Evolutionary conservation across 2,113 vertebrate genomes (phyloP).

Genomic region (Odontesthes bonariensis): DNA sequence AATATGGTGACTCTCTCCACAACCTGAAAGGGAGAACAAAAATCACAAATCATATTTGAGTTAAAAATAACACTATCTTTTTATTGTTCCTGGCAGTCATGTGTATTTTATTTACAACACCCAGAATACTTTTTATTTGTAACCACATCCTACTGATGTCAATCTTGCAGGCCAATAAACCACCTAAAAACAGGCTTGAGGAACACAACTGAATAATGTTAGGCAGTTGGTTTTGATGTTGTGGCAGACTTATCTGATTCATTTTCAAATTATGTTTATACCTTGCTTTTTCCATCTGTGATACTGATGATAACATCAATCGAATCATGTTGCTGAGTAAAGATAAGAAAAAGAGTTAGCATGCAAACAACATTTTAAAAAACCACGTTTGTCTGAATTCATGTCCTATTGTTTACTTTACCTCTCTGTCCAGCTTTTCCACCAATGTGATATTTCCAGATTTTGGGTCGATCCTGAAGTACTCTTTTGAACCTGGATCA

Average conservation of each 20-base stretch:
- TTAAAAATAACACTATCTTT: neutral
- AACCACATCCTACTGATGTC: neutral
- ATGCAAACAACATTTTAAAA: neutral
- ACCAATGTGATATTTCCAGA: slow-evolving; percentile 91
- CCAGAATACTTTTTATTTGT: no score
- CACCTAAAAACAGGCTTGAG: neutral
- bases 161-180: neutral
- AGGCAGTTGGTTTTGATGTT: neutral
- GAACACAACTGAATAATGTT: neutral
- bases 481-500: slow-evolving; percentile 86
- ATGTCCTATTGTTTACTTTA: slow-evolving; percentile 55
- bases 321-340: slow-evolving; percentile 89
- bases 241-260: neutral
- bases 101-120: no score
- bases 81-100: no score
- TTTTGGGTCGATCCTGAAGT: slow-evolving; percentile 88
- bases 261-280: slow-evolving; percentile 71
- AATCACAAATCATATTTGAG: neutral
- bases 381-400: neutral
- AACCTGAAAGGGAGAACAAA: slow-evolving; percentile 81
- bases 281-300: slow-evolving; percentile 92
- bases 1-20: slow-evolving; percentile 93
- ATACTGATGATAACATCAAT: slow-evolving; percentile 93
- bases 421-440: slow-evolving; percentile 95
- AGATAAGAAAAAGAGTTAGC: slow-evolving; percentile 6